Conservation (phyloP, 2,888 invertebrate genomes). For the Druceiella hillmani region DNA sequence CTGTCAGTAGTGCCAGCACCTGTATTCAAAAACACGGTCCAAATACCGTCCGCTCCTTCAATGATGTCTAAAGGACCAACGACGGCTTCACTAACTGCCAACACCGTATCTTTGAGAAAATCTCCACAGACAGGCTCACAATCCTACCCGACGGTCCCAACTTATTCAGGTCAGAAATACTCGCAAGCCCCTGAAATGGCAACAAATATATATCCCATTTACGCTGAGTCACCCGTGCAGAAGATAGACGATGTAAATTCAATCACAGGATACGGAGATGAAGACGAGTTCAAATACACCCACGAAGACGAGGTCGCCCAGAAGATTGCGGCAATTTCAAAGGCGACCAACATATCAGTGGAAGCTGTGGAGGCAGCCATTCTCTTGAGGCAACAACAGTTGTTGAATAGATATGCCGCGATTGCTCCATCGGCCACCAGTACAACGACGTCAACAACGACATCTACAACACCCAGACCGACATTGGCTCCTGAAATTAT, state of each 20-base stretch:
- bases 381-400: constrained; percentile 62
- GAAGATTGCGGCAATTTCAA: constrained; percentile 51
- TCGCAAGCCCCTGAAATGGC: constrained; percentile 43
- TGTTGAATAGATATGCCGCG: constrained; percentile 54
- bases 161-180: no score
- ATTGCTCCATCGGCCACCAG: constrained; percentile 43
- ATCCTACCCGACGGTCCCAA: constrained; percentile 38
- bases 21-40: constrained; percentile 36
- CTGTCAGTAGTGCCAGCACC: constrained; percentile 39
- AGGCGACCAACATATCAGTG: constrained; percentile 72
- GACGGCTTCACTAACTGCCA: constrained; percentile 29
- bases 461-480: constrained; percentile 32
- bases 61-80: constrained; percentile 28
- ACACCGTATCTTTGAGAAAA: constrained; percentile 33
- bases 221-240: constrained; percentile 34
- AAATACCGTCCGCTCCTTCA: constrained; percentile 29
- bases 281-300: constrained; percentile 37
- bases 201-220: constrained; percentile 31
- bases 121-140: constrained; percentile 6
- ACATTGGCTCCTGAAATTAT: constrained; percentile 37
- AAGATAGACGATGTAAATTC: constrained; percentile 47
- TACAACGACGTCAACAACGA: constrained; percentile 44
- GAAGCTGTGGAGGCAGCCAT: constrained; percentile 75
- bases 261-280: constrained; percentile 46
- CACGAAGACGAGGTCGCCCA: constrained; percentile 41